Evolutionary conservation across 1,140 invertebrate genomes (phyloP), one percentile per base, ranked within the genome.

Genomic region (Augochlora pura): DNA sequence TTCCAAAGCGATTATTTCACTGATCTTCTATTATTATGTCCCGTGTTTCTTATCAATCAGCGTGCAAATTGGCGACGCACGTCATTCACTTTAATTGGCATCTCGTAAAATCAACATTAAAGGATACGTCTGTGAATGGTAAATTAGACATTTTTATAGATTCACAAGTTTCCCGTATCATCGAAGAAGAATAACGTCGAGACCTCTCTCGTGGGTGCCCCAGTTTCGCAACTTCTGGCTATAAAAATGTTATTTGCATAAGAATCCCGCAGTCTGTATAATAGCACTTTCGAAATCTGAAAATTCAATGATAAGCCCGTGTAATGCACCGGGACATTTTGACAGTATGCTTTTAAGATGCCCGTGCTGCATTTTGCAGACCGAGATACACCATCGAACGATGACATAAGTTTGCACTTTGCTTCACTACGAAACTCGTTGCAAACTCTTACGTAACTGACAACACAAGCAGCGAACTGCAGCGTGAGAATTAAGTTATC

Each of bases 401-500:
- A 67, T 67, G 77, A 74, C 70, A 65, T 73, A 74, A 79, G 71
- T 74, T 66, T 74, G 70, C 52, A 79, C 77, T 79, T 79, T 67
- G 63, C 52, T 73, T 79, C 25, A 14, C 62, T n/a, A 74, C 72
- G 70, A 74, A 60, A 59, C 59, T 49, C n/a, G 23, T 54, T 78
- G 21, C 46, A 46, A 54, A n/a, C 38, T 62, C 38, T 79, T 79
- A 79, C 42, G 46, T 79, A 79, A 79, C 62, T 32, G 49, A 16
- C 25, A 54, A 39, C 52, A 60, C 9, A 60, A 16, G 49, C n/a
- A 65, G 14, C 25, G 60, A 1, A 63, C 42, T 73, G 3, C 66
- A 60, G 39, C 27, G 63, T 73, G 49, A 79, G 38, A 79, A 74
- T 79, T 74, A 66, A 52, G 25, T 62, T 74, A 8, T 25, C 46